Conservation (phyloP, 2,113 vertebrate species). For the Paradoxurus hermaphroditus region DNA sequence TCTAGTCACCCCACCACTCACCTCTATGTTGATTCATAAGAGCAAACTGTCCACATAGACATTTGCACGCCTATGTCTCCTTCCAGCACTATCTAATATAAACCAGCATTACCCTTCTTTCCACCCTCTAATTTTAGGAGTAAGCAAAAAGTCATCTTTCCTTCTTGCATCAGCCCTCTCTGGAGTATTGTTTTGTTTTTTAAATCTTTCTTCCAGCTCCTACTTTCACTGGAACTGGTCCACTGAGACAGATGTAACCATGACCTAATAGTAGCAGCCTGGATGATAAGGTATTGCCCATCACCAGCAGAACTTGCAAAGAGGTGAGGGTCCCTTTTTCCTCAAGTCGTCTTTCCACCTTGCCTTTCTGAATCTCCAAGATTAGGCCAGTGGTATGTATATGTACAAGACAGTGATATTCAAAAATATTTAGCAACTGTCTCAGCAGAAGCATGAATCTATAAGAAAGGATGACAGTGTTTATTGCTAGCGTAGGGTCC, state of each 20-base stretch:
- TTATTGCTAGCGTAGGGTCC: background rate
- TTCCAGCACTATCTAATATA: too few species aligned
- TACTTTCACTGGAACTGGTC: background rate
- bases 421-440: background rate
- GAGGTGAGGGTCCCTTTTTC: background rate
- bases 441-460: background rate
- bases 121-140: background rate
- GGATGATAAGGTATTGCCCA: background rate
- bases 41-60: background rate
- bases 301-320: background rate
- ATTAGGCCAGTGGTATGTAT: background rate
- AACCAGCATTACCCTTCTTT: background rate
- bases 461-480: background rate
- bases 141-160: background rate
- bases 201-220: background rate
- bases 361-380: background rate
- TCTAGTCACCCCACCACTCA: background rate
- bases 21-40: background rate
- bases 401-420: background rate
- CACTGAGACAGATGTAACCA: background rate
- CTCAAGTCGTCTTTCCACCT: background rate
- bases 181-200: background rate
- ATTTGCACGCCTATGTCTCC: background rate
- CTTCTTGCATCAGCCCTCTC: background rate
- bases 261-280: background rate